Conservation (phyloP, 2,113 vertebrate genomes). For the Dinomys branickii region DNA sequence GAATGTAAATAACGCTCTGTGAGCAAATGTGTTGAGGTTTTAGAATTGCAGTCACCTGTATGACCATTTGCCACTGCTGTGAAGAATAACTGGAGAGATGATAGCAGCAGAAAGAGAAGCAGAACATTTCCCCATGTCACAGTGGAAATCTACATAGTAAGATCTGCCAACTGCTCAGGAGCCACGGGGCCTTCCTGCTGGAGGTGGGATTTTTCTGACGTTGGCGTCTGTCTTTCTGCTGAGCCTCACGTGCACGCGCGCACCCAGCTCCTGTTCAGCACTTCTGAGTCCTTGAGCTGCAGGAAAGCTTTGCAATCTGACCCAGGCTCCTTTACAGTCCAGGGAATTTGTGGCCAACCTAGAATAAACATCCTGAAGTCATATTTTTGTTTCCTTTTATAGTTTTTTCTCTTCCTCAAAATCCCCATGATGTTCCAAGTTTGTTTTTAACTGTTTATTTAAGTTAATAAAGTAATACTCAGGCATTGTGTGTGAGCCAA, state of each 20-base stretch:
- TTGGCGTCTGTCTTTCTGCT: slow-evolving; percentile 78
- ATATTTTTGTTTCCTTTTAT: slow-evolving; percentile 64
- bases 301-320: slow-evolving; percentile 63
- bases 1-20: not conserved
- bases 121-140: slow-evolving; percentile 7
- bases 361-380: slow-evolving; percentile 36
- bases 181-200: slow-evolving; percentile 67
- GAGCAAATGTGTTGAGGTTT: not conserved
- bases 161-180: slow-evolving; percentile 74
- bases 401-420: slow-evolving; percentile 32
- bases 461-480: slow-evolving; percentile 1
- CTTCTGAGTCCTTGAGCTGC: slow-evolving; percentile 59
- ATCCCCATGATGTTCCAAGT: not conserved
- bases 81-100: not conserved
- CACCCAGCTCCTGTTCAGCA: slow-evolving; percentile 73
- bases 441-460: slow-evolving; percentile 47
- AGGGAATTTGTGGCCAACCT: not conserved
- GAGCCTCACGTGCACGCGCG: slow-evolving; percentile 64
- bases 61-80: not conserved
- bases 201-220: slow-evolving; percentile 66
- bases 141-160: slow-evolving; percentile 76
- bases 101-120: not conserved
- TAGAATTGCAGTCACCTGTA: not conserved
- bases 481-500: not conserved
- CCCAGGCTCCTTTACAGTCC: not conserved